These are phyloP conservation scores for Limnephilus marmoratus DNA, from an alignment of 2,888 invertebrate genomes.

Conservation along the genomic window DNA sequence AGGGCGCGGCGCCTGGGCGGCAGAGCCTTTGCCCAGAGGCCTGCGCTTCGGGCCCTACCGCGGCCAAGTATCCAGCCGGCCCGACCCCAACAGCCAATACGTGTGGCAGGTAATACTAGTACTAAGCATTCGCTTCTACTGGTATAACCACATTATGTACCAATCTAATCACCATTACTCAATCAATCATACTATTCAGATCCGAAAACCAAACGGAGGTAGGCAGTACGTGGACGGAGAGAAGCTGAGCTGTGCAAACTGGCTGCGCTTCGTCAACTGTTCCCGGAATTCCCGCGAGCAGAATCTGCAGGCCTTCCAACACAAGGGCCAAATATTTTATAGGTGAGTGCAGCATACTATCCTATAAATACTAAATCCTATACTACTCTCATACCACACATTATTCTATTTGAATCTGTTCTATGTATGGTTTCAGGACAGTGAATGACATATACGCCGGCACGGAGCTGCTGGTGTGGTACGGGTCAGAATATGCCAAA, in stretches of 20 bases:
- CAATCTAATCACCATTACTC: too few species aligned
- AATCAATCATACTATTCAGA: neutral
- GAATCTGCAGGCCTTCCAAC: constrained; percentile 71
- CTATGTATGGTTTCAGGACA: neutral
- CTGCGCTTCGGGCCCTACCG: constrained; percentile 48
- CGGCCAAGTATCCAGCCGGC: constrained; percentile 4
- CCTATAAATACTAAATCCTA: neutral
- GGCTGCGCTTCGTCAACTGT: constrained; percentile 76
- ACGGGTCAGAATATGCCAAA: constrained; percentile 38
- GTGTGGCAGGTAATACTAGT: constrained; percentile 47
- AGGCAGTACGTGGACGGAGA: constrained; percentile 71
- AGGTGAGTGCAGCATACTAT: constrained; percentile 65
- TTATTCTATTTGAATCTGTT: neutral
- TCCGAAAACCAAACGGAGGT: neutral
- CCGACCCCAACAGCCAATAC: constrained; percentile 14
- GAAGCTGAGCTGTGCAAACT: constrained; percentile 73
- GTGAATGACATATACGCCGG: constrained; percentile 31
- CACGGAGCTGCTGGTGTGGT: constrained; percentile 46
- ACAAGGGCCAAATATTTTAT: constrained; percentile 76
- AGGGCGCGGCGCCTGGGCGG: constrained; percentile 44
- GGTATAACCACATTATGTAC: too few species aligned
- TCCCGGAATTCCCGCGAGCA: too few species aligned
- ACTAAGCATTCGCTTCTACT: too few species aligned
- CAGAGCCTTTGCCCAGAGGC: neutral
- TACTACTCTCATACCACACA: too few species aligned